Evolutionary conservation across 2,797 vertebrate genomes (phyloP), one percentile per base, ranked within the genome.

Genomic region (Gobio occitaniae): DNA sequence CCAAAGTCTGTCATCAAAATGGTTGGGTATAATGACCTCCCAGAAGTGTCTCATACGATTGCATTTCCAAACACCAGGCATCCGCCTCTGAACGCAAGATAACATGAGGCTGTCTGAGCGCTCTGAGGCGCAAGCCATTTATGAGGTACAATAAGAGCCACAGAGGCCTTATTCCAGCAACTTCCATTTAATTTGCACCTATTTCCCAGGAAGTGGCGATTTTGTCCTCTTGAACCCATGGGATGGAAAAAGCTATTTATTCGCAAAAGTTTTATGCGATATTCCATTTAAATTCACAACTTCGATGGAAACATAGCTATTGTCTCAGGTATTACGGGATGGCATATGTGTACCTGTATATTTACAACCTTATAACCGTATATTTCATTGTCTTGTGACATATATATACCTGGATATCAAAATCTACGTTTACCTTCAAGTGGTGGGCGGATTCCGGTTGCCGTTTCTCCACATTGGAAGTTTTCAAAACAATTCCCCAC

Each of bases 321-420:
- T 59, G 10, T 61, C 11, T 25, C 10, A 61, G n/a, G 56, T 61
- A 61, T 61, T 16, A 25, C 21, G 10, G n/a, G n/a, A 12, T 72
- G 13, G 13, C 38, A 71, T 16, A 48, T 16, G 29, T 47, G 6
- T 48, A n/a, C 41, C 6, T 71, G 6, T 71, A 25, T 69, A 44
- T 70, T 47, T 47, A 70, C n/a, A 70, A 44, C 19, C 4, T 6
- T 21, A 21, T 68, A 68, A 19, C 65, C 2, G 10, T 41, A 41
- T 36, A 10, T 44, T 70, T 44, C 10, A 70, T 44, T 44, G 19
- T 69, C 4, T 13, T 21, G 21, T 41, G 21, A 69, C 38, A 4
- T 50, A 84, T 86, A 77, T 85, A 85, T 41, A 41, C 36, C 21
- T 61, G 1, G 4, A 61, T 12, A 25, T 21, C 21, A 25, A 61